phyloP scores from a whole-genome alignment of 2,113 vertebrate genomes.

The Apeltes quadracus region DNA sequence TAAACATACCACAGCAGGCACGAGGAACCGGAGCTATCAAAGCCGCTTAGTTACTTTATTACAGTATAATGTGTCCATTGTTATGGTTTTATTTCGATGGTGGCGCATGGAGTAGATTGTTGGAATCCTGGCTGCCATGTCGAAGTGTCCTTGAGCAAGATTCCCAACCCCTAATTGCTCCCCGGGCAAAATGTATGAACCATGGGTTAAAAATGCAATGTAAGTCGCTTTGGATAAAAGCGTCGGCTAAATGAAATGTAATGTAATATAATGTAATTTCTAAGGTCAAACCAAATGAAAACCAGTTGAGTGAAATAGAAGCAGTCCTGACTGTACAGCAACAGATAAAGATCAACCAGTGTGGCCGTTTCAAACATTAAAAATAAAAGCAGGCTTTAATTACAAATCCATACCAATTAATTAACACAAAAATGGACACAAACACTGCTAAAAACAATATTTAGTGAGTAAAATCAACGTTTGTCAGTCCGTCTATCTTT shows the following conservation, averaged over 20 bases:
- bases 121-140: no score
- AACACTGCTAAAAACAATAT: background rate
- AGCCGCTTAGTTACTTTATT: conserved; percentile 58
- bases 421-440: background rate
- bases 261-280: no score
- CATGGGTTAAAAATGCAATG: no score
- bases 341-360: conserved; percentile 24
- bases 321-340: background rate
- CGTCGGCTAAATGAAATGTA: no score
- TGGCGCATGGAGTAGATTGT: no score
- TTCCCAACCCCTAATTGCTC: no score
- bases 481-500: conserved; percentile 1
- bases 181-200: no score
- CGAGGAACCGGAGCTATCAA: conserved; percentile 53
- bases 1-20: conserved; percentile 30
- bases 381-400: background rate
- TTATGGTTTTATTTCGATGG: conserved; percentile 36
- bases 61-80: conserved; percentile 43
- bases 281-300: conserved; percentile 55
- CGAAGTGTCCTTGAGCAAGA: no score
- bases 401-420: conserved; percentile 15
- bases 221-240: no score
- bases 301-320: conserved; percentile 29
- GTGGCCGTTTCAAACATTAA: background rate
- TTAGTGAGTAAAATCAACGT: background rate